Evolutionary conservation across 2,888 invertebrate species (phyloP).

Genomic region (Zygaena filipendulae): DNA sequence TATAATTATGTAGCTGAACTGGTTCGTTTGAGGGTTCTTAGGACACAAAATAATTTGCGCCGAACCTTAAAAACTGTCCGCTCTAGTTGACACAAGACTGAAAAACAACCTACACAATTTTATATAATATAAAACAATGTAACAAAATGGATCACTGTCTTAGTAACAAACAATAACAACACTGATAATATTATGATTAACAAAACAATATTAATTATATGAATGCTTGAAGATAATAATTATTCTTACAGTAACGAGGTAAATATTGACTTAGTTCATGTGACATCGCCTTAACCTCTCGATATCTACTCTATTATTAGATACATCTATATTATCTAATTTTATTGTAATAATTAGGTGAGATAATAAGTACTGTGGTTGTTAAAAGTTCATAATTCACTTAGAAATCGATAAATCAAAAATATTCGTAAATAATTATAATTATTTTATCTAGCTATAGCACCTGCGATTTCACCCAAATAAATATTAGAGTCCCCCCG

Average conservation of each 20-base stretch:
- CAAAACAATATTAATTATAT: conserved; percentile 22
- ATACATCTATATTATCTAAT: conserved; percentile 35
- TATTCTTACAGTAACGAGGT: conserved; percentile 8
- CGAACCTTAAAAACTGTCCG: no score
- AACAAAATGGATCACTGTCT: conserved; percentile 18
- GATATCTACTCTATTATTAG: conserved; percentile 45
- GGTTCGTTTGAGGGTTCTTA: no score
- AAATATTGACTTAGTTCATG: conserved; percentile 60
- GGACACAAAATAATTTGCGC: no score
- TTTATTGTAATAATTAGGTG: conserved; percentile 34
- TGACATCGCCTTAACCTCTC: conserved; percentile 58
- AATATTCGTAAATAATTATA: no score
- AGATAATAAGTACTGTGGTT: no score
- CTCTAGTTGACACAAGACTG: no score
- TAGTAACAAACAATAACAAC: conserved; percentile 21
- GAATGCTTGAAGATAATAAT: conserved; percentile 16
- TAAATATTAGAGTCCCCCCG: no score
- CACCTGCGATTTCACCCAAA: no score
- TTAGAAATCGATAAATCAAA: no score
- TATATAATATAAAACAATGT: conserved; percentile 16
- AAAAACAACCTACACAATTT: conserved; percentile 1
- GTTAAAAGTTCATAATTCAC: no score
- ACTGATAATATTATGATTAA: conserved; percentile 21
- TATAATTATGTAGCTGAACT: no score
- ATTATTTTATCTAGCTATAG: no score